These are phyloP conservation scores for Brachionus angularis DNA, from an alignment of 1,140 invertebrate genomes.

Conservation along the genomic window DNA sequence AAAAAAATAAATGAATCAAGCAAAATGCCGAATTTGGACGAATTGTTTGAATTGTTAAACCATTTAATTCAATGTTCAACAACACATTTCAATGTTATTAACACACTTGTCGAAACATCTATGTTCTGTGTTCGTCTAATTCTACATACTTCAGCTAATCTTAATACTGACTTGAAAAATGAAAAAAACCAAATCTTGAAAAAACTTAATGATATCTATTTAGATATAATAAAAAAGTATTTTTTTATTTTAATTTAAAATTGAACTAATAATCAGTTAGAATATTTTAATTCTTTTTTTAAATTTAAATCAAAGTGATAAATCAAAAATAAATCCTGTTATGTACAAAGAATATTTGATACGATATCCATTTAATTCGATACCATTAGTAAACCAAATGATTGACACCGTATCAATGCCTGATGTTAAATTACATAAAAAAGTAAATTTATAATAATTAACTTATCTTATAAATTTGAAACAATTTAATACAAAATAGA, in stretches of 20 bases:
- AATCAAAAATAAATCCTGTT: constrained; percentile 39
- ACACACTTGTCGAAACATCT: constrained; percentile 36
- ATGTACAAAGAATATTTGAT: constrained; percentile 42
- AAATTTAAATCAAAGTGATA: constrained; percentile 16
- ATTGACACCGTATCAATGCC: neutral
- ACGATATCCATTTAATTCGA: neutral
- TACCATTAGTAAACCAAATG: constrained; percentile 5
- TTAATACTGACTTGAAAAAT: neutral
- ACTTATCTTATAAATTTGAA: no score
- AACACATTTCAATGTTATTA: constrained; percentile 40
- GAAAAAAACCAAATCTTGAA: constrained; percentile 14
- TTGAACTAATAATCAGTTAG: neutral
- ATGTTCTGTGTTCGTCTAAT: constrained; percentile 43
- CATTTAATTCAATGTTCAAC: constrained; percentile 33
- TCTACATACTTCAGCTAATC: neutral
- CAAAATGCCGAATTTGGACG: neutral
- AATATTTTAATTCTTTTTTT: neutral
- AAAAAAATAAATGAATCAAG: constrained; percentile 22
- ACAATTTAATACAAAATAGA: no score
- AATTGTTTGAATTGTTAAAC: constrained; percentile 34
- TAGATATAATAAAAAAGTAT: constrained; percentile 29
- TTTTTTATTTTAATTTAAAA: no score
- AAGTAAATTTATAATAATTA: neutral
- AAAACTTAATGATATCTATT: constrained; percentile 35
- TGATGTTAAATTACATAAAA: constrained; percentile 35